Base-by-base conservation (phyloP, 2,113 vertebrate genomes). In the Mormyrus lacerda region DNA sequence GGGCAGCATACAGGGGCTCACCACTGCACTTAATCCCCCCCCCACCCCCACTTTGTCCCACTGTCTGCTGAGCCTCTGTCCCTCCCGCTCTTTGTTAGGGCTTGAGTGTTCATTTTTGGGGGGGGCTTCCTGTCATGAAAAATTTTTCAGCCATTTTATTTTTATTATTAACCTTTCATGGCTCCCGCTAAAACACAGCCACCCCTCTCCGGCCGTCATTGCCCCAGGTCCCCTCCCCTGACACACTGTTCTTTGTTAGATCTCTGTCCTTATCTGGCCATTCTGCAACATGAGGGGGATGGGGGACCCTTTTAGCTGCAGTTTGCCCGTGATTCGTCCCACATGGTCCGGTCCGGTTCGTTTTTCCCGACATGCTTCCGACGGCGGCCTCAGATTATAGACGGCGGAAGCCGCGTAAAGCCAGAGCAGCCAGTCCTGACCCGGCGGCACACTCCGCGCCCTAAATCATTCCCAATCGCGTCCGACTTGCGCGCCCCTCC, bases 321-420 rank as follows among this genome's bases (percentile, higher is more conserved):
- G 39, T 44, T 27, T n/a, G 84, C 84, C 11, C 24, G 11, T 15
- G 47, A 11, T 31, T 31, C 6, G 5, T 13, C 47, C 84, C 44
- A n/a, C 39, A 24, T 21, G 79, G 89, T 31, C 84, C 79, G 65
- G 53, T 76, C 55, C n/a, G 15, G 35, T 76, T 51, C 50, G 65
- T 89, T 69, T 89, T 90, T 93, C 39, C 91, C 13, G 85, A 91
- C 89, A 91, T 90, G 45, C 86, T 83, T 13, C 91, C 93, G 93
- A 91, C 92, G 92, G 93, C 89, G 47, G 91, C 92, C 88, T 92
- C 95, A 94, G 94, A 95, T 94, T 91, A 93, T 91, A 91, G 92
- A 93, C 92, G 91, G 91, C 93, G 89, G 90, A 93, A 92, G 90
- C 91, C 91, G 89, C 90, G 92, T 88, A 92, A 89, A 86, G 89